Base-by-base conservation (phyloP, 2,888 invertebrate species). In the Bellardia bayeri region DNA sequence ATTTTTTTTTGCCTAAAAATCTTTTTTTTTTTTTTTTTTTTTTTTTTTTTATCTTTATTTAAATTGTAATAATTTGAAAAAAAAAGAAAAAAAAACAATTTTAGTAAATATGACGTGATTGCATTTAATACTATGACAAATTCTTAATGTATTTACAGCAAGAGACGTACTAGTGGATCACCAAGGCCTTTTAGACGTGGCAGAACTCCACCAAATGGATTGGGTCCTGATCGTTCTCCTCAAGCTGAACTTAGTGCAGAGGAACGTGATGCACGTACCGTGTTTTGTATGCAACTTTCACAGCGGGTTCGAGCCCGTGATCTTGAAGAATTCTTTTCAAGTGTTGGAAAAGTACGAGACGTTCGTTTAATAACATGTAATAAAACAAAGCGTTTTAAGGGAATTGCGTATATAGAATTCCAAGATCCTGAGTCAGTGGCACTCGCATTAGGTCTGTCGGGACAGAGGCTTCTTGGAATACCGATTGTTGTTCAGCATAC, bases 371-470 rank as follows among this genome's bases (percentile, higher is more conserved):
- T 99, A 84, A 99, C 99, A 82, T 99, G 99, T 94, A 99, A 99
- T 94, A 99, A 99, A 94, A 99, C 99, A 0, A 96, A 99, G 92
- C 95, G 99, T 89, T 99, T 99, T 92, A 99, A 99, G 94, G 99
- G 99, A 66, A 99, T 99, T 91, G 98, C 99, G n/a, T 99, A 99
- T 92, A 98, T 99, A 86, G 99, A 99, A 94, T 99, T 99, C 93
- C 97, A 97, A 94, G 99, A 99, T 94, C 97, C 98, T 0, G 99
- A 99, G 94, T 98, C 99, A 88, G 99, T 99, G 9, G 97, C 99
- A 85, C 94, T 99, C 94, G 99, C 99, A 33, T 94, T 99, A 89
- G 99, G 99, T 49, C 94, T 99, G 86, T 98, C 98, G 49, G 99
- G 99, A 42, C 99, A 99, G 94, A 98, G 98, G 92, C 94, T 99